Percentiles rank a stretch among this genome's conserved stretches.
Conservation (phyloP, 2,797 vertebrate genomes). For the Tenualosa ilisha region DNA sequence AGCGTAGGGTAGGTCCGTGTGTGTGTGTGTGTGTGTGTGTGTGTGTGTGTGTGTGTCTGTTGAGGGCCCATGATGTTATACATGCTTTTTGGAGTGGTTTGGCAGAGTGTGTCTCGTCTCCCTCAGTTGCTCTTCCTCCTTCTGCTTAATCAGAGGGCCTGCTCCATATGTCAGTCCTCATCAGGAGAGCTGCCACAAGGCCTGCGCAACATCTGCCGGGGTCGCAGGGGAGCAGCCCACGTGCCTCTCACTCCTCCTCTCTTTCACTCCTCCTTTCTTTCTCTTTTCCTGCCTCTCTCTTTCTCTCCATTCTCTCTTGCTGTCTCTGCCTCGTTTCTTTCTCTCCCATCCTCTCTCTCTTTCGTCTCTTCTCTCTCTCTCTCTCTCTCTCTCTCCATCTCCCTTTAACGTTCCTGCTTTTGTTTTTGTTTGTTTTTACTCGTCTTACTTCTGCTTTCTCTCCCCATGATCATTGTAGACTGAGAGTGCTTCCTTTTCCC, state of each 20-base stretch:
- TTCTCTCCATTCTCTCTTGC: background rate
- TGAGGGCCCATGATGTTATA: background rate
- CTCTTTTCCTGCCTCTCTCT: background rate
- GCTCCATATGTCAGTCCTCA: conserved; percentile 30
- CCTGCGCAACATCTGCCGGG: conserved; percentile 31
- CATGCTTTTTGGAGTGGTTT: background rate
- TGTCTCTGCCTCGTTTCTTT: background rate
- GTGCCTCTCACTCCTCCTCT: background rate
- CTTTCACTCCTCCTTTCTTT: conserved; percentile 28
- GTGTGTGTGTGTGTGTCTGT: background rate
- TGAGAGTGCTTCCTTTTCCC: background rate
- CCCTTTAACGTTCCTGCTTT: conserved; percentile 38
- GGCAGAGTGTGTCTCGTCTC: background rate
- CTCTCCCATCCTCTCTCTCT: background rate
- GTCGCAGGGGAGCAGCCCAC: background rate
- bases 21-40: background rate
- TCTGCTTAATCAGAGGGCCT: conserved; percentile 9
- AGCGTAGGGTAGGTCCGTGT: background rate
- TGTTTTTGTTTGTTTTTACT: conserved; percentile 50
- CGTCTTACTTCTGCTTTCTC: background rate
- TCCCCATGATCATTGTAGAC: background rate
- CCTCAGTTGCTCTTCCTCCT: background rate
- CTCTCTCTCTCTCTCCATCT: background rate
- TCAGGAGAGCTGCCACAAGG: conserved; percentile 37
- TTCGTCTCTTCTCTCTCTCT: background rate